Base-by-base conservation (phyloP, 2,888 invertebrate genomes). In the Synanthedon tipuliformis region DNA sequence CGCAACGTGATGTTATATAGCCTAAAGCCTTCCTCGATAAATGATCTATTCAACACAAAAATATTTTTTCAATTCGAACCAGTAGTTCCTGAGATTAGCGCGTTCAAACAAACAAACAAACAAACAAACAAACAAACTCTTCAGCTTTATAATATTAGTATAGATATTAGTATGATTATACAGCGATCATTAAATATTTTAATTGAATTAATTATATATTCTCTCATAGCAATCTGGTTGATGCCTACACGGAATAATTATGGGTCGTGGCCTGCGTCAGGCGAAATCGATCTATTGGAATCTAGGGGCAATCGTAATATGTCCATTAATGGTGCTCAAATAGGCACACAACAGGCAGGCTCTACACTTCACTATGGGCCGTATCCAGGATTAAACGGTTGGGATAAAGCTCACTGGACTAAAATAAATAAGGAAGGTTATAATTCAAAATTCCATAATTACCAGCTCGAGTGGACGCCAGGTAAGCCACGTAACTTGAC, bases 271-370 rank as follows among this genome's bases (percentile, higher is more conserved):
- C 93, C 93, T 1, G 70, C 89, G 4, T 92, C 92, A 18, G 93
- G 93, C 4, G 93, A 93, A 78, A 93, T 93, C 56, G 92, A 93
- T 66, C 72, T 94, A 45, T 78, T 90, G 54, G 93, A 93, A 71
- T 88, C 90, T 27, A 87, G 92, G 48, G 93, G 93, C 51, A 92
- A 92, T 69, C 78, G 81, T 40, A 70, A 89, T 69, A 78, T 89
- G 79, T 60, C 73, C 12, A 54, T 58, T 1, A 79, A 88, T 52
- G 88, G 85, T 13, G 66, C 73, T 1, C 81, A 90, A 62, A 89
- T 92, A 60, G 92, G 92, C 3, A 80, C 83, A 2, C 88, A 91
- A 61, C 88, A 89, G 68, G 83, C 85, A 11, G 88, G 86, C 34
- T 89, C 90, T 7, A 92, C 92, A 0, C 75, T 93, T 12, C 93